Conservation (phyloP, 2,888 invertebrate genomes). For the Drosophila setosimentum region DNA sequence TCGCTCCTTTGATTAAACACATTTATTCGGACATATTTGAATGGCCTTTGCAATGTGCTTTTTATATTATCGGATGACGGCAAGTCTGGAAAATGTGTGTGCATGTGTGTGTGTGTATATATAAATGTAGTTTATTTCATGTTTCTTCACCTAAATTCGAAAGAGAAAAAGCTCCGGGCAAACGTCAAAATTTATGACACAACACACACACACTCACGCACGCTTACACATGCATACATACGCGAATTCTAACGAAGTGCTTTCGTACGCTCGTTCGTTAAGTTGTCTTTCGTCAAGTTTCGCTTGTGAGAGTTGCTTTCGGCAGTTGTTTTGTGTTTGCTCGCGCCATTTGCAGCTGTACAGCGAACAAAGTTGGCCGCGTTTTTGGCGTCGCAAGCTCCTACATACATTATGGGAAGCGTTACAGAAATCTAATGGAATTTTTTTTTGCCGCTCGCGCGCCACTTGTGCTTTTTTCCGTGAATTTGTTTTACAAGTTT, state of each 20-base stretch:
- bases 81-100: constrained; percentile 60
- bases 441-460: constrained; percentile 59
- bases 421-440: constrained; percentile 76
- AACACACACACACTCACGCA: constrained; percentile 28
- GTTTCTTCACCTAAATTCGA: constrained; percentile 64
- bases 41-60: constrained; percentile 73
- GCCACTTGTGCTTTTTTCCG: constrained; percentile 21
- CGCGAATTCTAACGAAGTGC: constrained; percentile 71
- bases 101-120: constrained; percentile 39
- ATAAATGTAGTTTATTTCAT: constrained; percentile 44
- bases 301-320: constrained; percentile 55
- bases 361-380: constrained; percentile 79
- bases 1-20: constrained; percentile 47
- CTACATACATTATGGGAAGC: constrained; percentile 11
- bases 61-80: constrained; percentile 70
- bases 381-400: constrained; percentile 55
- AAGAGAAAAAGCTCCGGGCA: constrained; percentile 62
- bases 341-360: constrained; percentile 82
- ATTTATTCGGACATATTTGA: constrained; percentile 57
- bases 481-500: constrained; percentile 65
- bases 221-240: constrained; percentile 17
- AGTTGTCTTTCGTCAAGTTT: constrained; percentile 63
- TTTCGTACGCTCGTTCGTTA: constrained; percentile 53
- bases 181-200: constrained; percentile 79
- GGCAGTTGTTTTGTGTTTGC: constrained; percentile 64